These are phyloP conservation scores for Patella caerulea DNA, from an alignment of 2,888 invertebrate genomes.

Conservation along the genomic window DNA sequence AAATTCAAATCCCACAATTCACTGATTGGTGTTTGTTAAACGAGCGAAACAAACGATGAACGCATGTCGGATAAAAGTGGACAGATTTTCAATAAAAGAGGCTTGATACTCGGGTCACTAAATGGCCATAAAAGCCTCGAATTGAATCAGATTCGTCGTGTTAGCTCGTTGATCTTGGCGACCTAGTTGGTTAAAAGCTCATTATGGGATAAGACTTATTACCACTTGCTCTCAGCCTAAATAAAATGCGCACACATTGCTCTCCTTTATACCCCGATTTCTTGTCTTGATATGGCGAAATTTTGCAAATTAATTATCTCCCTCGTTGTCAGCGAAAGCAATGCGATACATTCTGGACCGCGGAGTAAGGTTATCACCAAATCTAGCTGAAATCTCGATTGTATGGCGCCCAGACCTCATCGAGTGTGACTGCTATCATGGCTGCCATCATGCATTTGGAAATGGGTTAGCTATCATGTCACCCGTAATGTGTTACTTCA, in stretches of 20 bases:
- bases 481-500: slow-evolving; percentile 11
- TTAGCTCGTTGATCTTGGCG: neutral
- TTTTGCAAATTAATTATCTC: slow-evolving; percentile 24
- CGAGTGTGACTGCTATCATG: slow-evolving; percentile 16
- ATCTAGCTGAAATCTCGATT: slow-evolving; percentile 18
- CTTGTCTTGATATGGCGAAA: slow-evolving; percentile 4
- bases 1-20: too few species aligned
- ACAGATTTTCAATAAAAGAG: neutral
- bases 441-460: slow-evolving; percentile 13
- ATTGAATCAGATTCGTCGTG: too few species aligned
- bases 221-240: too few species aligned
- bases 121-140: neutral
- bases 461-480: slow-evolving; percentile 20
- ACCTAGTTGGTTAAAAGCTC: neutral
- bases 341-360: slow-evolving; percentile 14
- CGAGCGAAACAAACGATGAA: too few species aligned
- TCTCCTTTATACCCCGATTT: neutral
- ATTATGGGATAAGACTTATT: neutral
- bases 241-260: neutral
- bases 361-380: slow-evolving; percentile 18
- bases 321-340: slow-evolving; percentile 18
- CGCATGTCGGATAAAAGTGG: neutral
- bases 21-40: too few species aligned
- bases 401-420: slow-evolving; percentile 23
- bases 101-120: neutral